phyloP scores from a whole-genome alignment of 2,797 vertebrate genomes.

The Macrochelys suwanniensis region DNA sequence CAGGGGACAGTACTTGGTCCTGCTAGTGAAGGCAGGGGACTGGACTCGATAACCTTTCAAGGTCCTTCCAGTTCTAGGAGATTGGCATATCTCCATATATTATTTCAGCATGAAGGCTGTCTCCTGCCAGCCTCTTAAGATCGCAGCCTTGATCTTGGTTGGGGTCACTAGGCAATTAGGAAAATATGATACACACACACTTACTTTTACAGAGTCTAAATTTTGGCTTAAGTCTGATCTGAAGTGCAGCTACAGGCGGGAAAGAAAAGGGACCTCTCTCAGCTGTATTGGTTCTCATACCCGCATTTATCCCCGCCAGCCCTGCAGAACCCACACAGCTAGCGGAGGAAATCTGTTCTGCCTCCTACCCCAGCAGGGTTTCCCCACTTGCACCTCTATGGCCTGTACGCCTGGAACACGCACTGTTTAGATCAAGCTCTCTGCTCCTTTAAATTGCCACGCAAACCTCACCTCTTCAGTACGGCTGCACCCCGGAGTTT shows the following conservation, averaged over 20 bases:
- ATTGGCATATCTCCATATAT: too few species aligned
- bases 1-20: too few species aligned
- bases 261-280: neutral
- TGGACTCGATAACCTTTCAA: too few species aligned
- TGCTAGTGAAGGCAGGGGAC: too few species aligned
- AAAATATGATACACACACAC: neutral
- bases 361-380: neutral
- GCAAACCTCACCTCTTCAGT: neutral
- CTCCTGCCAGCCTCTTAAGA: neutral
- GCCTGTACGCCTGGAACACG: neutral
- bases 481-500: neutral
- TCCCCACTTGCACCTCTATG: neutral
- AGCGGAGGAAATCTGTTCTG: neutral
- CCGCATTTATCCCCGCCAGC: neutral
- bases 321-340: too few species aligned
- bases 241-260: neutral
- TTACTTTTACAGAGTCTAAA: neutral
- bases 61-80: too few species aligned
- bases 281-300: neutral
- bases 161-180: neutral
- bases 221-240: neutral
- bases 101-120: neutral
- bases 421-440: too few species aligned
- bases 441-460: too few species aligned
- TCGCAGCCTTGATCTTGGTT: rapidly evolving